These are phyloP conservation scores for Zaprionus ghesquierei DNA, from an alignment of 1,140 invertebrate species.

Conservation along the genomic window DNA sequence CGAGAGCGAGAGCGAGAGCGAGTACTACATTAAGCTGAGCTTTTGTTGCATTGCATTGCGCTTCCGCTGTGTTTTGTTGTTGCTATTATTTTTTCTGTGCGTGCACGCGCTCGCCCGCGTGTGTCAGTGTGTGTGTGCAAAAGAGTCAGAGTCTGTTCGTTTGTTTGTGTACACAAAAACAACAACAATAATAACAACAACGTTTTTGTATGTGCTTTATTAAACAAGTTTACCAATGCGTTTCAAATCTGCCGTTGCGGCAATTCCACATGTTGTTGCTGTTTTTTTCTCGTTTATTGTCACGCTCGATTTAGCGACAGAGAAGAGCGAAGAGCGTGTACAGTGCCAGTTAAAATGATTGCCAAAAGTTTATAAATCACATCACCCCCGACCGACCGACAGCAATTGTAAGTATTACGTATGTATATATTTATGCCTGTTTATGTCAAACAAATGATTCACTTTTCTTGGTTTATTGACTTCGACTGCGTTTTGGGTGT, in stretches of 20 bases:
- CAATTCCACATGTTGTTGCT: slow-evolving; percentile 41
- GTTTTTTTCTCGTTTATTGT: slow-evolving; percentile 58
- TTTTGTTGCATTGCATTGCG: slow-evolving; percentile 35
- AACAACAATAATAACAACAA: neutral
- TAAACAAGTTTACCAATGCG: slow-evolving; percentile 74
- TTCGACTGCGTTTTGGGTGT: slow-evolving; percentile 17
- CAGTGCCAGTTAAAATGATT: slow-evolving; percentile 14
- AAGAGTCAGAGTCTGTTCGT: neutral
- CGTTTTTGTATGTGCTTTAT: neutral
- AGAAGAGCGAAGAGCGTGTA: slow-evolving; percentile 17
- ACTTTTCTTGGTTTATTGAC: neutral
- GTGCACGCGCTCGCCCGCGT: slow-evolving; percentile 6
- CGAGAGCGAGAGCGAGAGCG: too few relatives aligned
- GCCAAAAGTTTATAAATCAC: slow-evolving; percentile 26
- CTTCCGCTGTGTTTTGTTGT: slow-evolving; percentile 38
- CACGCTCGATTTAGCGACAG: slow-evolving; percentile 59
- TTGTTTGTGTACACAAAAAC: slow-evolving; percentile 21
- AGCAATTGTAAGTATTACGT: neutral
- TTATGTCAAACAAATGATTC: slow-evolving; percentile 19
- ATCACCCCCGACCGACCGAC: neutral
- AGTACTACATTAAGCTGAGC: slow-evolving; percentile 30
- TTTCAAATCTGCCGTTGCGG: slow-evolving; percentile 55
- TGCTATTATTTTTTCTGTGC: slow-evolving; percentile 27
- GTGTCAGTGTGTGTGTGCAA: slow-evolving; percentile 14
- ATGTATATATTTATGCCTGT: neutral